phyloP scores from a whole-genome alignment of 2,888 invertebrate species.

The Eucera pruinosa region DNA sequence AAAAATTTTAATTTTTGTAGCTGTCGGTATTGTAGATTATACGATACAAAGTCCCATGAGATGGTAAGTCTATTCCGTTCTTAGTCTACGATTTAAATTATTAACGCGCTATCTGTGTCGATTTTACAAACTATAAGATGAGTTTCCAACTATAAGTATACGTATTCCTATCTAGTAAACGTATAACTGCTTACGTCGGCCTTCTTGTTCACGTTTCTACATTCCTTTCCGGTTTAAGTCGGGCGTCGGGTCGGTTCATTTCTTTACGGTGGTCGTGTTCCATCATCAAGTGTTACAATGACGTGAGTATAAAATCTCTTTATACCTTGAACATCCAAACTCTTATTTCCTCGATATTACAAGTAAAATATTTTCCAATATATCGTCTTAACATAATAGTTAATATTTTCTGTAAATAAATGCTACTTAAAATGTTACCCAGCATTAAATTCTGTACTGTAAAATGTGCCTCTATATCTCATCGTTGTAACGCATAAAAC shows the following conservation, averaged over 20 bases:
- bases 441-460: background rate
- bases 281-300: conserved; percentile 58
- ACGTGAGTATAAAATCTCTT: conserved; percentile 71
- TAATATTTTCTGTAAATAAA: conserved; percentile 37
- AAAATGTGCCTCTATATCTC: background rate
- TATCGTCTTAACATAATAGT: background rate
- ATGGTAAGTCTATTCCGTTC: too few relatives aligned
- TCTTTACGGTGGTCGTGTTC: conserved; percentile 16
- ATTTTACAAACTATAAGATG: background rate
- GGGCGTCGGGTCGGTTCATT: conserved; percentile 52
- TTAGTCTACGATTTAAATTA: background rate
- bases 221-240: conserved; percentile 70
- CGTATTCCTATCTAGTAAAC: conserved; percentile 30
- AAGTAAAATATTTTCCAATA: background rate
- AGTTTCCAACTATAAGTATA: background rate
- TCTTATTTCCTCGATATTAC: background rate
- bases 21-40: too few relatives aligned
- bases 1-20: too few relatives aligned
- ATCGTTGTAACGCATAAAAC: background rate
- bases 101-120: background rate
- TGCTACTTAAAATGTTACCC: background rate
- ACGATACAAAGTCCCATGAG: too few relatives aligned
- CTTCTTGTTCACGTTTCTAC: background rate
- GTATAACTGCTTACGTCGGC: background rate
- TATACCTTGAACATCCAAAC: conserved; percentile 46